Percentiles rank a stretch among this genome's conserved stretches.
Conservation (phyloP, 2,797 vertebrate species). For the Aselliscus stoliczkanus region DNA sequence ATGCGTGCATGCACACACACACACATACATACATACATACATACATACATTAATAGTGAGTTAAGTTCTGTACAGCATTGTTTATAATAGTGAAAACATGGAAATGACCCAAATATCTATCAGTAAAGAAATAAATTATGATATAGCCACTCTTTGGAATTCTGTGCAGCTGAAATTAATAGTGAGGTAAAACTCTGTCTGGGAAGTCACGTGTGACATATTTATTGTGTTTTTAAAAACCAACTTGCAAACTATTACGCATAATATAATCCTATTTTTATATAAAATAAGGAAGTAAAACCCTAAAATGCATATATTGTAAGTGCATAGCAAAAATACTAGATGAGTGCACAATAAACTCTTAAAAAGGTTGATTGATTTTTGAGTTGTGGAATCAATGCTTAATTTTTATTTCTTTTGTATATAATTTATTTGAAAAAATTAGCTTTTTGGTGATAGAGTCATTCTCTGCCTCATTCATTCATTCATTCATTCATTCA, state of each 20-base stretch:
- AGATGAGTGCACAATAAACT: not conserved
- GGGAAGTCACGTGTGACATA: not conserved
- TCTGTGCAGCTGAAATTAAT: not conserved
- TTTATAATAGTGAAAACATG: slow-evolving; percentile 27
- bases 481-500: not conserved
- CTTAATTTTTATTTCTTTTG: not conserved
- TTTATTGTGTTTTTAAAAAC: not conserved
- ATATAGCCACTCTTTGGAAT: not conserved
- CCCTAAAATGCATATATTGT: not conserved
- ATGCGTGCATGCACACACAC: rapidly evolving
- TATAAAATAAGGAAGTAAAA: not conserved
- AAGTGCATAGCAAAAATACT: not conserved
- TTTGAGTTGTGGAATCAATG: slow-evolving; percentile 20
- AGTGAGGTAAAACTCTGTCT: not conserved
- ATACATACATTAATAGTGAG: not conserved
- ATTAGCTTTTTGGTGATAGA: not conserved
- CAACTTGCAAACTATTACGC: not conserved
- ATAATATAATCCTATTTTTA: not conserved
- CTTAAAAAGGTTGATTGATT: slow-evolving; percentile 5
- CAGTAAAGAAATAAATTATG: not conserved
- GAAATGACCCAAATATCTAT: not conserved
- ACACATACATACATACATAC: not conserved
- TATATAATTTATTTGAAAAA: not conserved
- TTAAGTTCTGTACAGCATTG: not conserved
- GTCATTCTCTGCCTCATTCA: not conserved